Base-by-base conservation (phyloP, 2,888 invertebrate species). In the Eumacrocentrus americanus region DNA sequence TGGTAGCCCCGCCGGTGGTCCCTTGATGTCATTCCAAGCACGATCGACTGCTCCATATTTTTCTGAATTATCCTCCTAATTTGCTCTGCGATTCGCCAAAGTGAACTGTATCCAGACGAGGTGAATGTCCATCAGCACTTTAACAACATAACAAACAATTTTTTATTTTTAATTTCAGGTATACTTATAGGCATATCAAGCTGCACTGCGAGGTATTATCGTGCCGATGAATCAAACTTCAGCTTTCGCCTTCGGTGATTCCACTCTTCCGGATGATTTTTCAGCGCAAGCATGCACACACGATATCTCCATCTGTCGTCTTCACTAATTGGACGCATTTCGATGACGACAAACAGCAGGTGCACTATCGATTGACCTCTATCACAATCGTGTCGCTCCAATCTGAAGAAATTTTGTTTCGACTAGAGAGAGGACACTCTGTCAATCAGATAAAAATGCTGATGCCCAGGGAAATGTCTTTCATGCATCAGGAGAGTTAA, bases 401-500 rank as follows among this genome's bases (percentile, higher is more conserved):
- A 42, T 2, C 9, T 42, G 14, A 3, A 14, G 20, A 42, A 7
- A 42, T 42, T 18, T 42, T n/a, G n/a, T 37, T 42, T 42, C 1
- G 1, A 12, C 1, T 9, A 5, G 14, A 42, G 7, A 14, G 7
- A 42, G 1, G 1, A 42, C 42, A 42, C 18, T 42, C 3, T 42
- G 2, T 16, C 18, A 9, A 42, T 42, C 18, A 42, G 42, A 42
- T 3, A 42, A 1, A 12, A 12, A 42, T 42, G 1, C 1, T 37
- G 1, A 37, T 37, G 4, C 9, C 18, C 18, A 3, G 11, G 16
- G 16, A 42, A 14, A 42, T 42, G 22, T 18, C 18, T 42, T 16
- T 7, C 16, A 42, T 5, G 6, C 35, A 44, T 46, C 16, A 38
- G 42, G 65, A 68, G 70, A 72, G 66, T 72, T 68, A 70, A 73